Conservation (phyloP, 2,888 invertebrate species). For the Chymomyza caudatula region DNA sequence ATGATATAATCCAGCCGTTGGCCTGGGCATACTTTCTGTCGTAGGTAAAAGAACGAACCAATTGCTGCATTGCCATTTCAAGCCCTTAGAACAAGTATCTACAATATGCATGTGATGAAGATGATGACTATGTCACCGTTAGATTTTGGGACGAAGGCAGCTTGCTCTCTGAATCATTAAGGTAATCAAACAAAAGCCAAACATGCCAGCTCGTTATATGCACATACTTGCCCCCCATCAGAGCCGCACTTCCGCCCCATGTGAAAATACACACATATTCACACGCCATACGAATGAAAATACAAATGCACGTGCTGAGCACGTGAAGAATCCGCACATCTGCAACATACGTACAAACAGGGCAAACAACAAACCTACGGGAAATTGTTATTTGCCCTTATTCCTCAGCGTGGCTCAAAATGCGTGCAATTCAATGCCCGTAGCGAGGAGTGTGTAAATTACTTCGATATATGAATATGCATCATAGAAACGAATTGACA, state of each 20-base stretch:
- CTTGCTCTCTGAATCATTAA: background rate
- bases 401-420: background rate
- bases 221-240: background rate
- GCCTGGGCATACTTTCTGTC: background rate
- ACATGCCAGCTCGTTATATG: background rate
- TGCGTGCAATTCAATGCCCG: background rate
- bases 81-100: background rate
- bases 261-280: background rate
- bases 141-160: background rate
- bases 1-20: no score
- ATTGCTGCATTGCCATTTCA: slow-evolving; percentile 30
- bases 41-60: background rate
- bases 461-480: no score
- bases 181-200: slow-evolving; percentile 17
- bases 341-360: slow-evolving; percentile 1
- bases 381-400: slow-evolving; percentile 11
- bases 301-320: background rate
- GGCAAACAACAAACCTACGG: slow-evolving; percentile 8
- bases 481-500: slow-evolving; percentile 5
- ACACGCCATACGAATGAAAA: no score
- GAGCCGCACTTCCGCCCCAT: background rate
- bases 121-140: background rate
- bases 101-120: background rate
- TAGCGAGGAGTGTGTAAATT: background rate
- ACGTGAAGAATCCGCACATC: background rate